Evolutionary conservation across 2,888 invertebrate species (phyloP), one percentile per base, ranked within the genome.

Genomic region (Tinea pellionella): DNA sequence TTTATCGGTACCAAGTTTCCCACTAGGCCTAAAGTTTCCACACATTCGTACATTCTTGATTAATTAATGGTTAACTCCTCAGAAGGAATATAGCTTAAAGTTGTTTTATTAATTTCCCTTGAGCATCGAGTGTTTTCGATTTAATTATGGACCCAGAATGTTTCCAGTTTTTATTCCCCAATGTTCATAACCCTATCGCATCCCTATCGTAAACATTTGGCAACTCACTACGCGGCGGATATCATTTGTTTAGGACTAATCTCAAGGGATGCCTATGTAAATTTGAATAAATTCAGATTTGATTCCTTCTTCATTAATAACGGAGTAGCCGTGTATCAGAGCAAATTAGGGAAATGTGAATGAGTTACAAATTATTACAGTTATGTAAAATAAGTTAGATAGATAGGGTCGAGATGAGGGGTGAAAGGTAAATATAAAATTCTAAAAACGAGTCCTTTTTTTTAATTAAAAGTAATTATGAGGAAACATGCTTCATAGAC

Each of bases 1-100:
- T 41, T 69, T 69, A 68, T 69, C 66, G 67, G 69, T 67, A 71
- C 70, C 30, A 29, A 57, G 24, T 57, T 57, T 13, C 32, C 16
- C 57, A 19, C 30, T 32, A 15, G 19, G 29, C 16, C 19, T 32
- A n/a, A 57, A 57, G 32, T 57, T 57, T 57, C 32, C 32, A 57
- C 57, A 57, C 57, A 57, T 57, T 32, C 12, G 32, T 57, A 57
- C 57, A 57, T 57, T 32, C 32, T 57, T 57, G 57, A 57, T 57
- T 57, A 57, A 57, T 57, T 57, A 57, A 57, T 32, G 18, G 30
- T 57, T 57, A 57, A 24, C 19, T 53, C 53, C 57, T 57, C 57
- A 57, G 32, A 57, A 57, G 57, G 57, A 57, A 57, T 30, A 57
- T 57, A 8, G 57, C 57, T 57, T 57, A 32, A 57, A 57, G 57